These are phyloP conservation scores for Chaunax sp. DNA, from an alignment of 2,797 vertebrate genomes.

Conservation along the genomic window DNA sequence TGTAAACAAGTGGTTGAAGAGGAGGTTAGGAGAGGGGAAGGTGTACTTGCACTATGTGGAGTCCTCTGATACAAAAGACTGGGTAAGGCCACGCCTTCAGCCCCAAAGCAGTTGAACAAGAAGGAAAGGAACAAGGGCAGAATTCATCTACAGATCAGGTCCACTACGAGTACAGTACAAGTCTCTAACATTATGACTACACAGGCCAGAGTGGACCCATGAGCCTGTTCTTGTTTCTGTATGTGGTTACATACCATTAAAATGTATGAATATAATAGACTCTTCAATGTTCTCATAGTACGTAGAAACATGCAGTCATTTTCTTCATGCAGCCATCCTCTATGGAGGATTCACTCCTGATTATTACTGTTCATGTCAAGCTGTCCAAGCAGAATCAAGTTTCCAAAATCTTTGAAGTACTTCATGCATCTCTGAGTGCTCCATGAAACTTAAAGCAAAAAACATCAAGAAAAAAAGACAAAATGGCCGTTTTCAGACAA, in stretches of 20 bases:
- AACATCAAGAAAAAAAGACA: conserved; percentile 53
- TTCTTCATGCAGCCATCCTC: conserved; percentile 65
- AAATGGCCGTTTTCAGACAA: conserved; percentile 72
- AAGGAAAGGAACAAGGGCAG: conserved; percentile 53
- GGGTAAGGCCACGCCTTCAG: conserved; percentile 60
- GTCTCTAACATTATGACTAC: conserved; percentile 15
- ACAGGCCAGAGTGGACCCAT: conserved; percentile 27
- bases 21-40: conserved; percentile 68
- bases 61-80: conserved; percentile 48
- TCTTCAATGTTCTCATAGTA: conserved; percentile 15
- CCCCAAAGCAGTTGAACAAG: conserved; percentile 63
- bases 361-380: conserved; percentile 19
- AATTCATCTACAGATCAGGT: conserved; percentile 56
- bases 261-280: conserved; percentile 18
- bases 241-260: conserved; percentile 14
- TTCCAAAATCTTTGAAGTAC: conserved; percentile 26
- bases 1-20: conserved; percentile 79
- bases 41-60: conserved; percentile 46
- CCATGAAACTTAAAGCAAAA: conserved; percentile 65
- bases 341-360: conserved; percentile 8
- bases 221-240: conserved; percentile 15
- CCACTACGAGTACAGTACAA: conserved; percentile 42
- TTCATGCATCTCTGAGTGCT: conserved; percentile 69
- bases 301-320: conserved; percentile 67
- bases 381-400: conserved; percentile 25